Evolutionary conservation across 2,888 invertebrate genomes (phyloP), one percentile per base, ranked within the genome.

Genomic region (Drosophila trichaetosa): DNA sequence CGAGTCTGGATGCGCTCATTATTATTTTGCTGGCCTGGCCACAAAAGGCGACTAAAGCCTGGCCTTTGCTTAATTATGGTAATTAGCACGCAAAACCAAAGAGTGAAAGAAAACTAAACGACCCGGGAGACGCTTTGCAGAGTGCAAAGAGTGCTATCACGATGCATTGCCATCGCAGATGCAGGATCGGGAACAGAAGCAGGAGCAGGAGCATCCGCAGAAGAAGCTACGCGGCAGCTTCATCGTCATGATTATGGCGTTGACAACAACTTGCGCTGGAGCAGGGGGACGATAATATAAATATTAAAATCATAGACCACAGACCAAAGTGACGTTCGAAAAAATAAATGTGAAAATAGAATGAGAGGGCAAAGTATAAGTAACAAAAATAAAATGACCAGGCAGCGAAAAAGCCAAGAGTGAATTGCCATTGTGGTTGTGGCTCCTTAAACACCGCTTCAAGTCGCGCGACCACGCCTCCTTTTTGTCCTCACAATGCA

Each of bases 41-140:
- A 85, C 86, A 89, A 87, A 88, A 82, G 83, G 73, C 89, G 86
- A 80, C 88, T 82, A 87, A 90, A 80, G 90, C 86, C 90, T 87
- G 90, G 90, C 86, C 90, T 87, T 88, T 87, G 90, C 90, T 90
- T 87, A 87, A 87, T 87, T 87, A 87, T 87, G 86, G 90, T 87
- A 89, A 87, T 87, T 87, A 87, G 86, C 78, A 82, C 69, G 76
- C 71, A 80, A 85, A 77, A 76, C 72, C 70, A 76, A 76, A 69
- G 31, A 51, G 46, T 34, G 58, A 68, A 70, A 73, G 76, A 68
- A 76, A 80, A 73, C 70, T 68, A 87, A 81, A 81, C 77, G 89
- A 79, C 69, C 71, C 76, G 83, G 53, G 73, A 66, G 65, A 69
- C 61, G 68, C 61, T 68, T 75, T 68, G 61, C 49, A 59, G 42